Conservation (phyloP, 2,113 vertebrate species). For the Nerophis lumbriciformis region DNA sequence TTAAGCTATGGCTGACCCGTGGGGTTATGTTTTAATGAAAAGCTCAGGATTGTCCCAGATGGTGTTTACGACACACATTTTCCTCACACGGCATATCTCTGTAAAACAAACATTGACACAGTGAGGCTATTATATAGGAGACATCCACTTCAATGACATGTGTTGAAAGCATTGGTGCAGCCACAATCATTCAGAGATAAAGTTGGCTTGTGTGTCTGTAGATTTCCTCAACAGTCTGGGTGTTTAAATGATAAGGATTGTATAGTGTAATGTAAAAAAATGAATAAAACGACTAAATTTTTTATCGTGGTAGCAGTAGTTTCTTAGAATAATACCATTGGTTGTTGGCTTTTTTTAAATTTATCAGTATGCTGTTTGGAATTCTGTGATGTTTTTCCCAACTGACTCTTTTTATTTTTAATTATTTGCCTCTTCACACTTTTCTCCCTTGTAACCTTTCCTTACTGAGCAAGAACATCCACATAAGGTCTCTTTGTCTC, state of each 20-base stretch:
- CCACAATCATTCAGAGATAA: conserved; percentile 35
- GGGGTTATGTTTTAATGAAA: conserved; percentile 21
- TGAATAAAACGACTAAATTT: conserved; percentile 4
- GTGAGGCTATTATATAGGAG: conserved; percentile 24
- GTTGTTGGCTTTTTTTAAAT: conserved; percentile 7
- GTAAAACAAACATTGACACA: conserved; percentile 37
- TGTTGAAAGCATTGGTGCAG: conserved; percentile 36
- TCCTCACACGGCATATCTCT: conserved; percentile 29
- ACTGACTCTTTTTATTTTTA: conserved; percentile 18
- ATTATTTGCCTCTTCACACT: conserved; percentile 20
- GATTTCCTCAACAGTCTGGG: conserved; percentile 9
- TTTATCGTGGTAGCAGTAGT: not conserved
- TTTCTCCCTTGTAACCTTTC: conserved; percentile 14
- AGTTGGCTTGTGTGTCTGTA: conserved; percentile 1
- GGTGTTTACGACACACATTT: conserved; percentile 35
- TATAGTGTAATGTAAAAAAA: conserved; percentile 32
- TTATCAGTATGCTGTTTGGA: conserved; percentile 18
- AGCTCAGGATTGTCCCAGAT: conserved; percentile 26
- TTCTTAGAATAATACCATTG: not conserved
- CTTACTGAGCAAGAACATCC: conserved; percentile 12
- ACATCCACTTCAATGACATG: conserved; percentile 10
- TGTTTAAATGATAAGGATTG: conserved; percentile 33
- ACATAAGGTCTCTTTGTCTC: conserved; percentile 46
- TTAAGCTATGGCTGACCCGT: conserved; percentile 8
- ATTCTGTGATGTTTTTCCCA: conserved; percentile 9